Evolutionary conservation across 1,140 invertebrate genomes (phyloP).

Genomic region (Leptoteleia sp.): DNA sequence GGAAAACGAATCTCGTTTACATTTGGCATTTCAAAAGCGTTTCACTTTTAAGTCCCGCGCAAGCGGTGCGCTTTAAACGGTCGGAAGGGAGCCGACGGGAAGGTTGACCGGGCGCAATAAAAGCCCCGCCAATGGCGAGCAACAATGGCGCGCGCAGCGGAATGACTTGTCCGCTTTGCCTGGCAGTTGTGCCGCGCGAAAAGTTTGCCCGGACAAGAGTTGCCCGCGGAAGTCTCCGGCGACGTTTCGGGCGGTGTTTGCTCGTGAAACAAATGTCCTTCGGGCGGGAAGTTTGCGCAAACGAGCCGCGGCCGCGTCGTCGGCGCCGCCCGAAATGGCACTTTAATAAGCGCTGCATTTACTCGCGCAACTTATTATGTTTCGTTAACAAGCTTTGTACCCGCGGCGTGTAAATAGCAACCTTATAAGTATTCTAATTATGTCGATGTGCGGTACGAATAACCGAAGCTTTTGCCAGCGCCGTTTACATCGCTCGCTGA

Average conservation of each 20-base stretch:
- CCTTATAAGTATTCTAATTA: conserved; percentile 64
- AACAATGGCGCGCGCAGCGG: conserved; percentile 14
- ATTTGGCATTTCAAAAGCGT: too few relatives aligned
- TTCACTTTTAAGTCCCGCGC: too few relatives aligned
- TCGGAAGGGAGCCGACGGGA: not conserved
- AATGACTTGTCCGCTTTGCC: conserved; percentile 45
- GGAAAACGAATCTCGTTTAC: too few relatives aligned
- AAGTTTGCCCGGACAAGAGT: conserved; percentile 26
- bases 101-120: conserved; percentile 11
- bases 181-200: conserved; percentile 13
- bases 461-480: conserved; percentile 61
- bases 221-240: conserved; percentile 10
- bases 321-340: conserved; percentile 11
- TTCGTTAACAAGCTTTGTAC: conserved; percentile 47
- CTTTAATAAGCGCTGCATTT: conserved; percentile 60
- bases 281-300: conserved; percentile 32
- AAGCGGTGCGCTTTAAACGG: too few relatives aligned
- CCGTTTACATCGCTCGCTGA: conserved; percentile 37
- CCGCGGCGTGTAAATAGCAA: conserved; percentile 45
- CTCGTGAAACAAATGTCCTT: conserved; percentile 47
- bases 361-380: conserved; percentile 48
- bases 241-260: conserved; percentile 41
- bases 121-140: not conserved
- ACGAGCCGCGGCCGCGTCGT: conserved; percentile 5
- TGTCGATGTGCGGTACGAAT: conserved; percentile 58